Conservation (phyloP, 1,140 invertebrate genomes). For the Lethocerus indicus region DNA sequence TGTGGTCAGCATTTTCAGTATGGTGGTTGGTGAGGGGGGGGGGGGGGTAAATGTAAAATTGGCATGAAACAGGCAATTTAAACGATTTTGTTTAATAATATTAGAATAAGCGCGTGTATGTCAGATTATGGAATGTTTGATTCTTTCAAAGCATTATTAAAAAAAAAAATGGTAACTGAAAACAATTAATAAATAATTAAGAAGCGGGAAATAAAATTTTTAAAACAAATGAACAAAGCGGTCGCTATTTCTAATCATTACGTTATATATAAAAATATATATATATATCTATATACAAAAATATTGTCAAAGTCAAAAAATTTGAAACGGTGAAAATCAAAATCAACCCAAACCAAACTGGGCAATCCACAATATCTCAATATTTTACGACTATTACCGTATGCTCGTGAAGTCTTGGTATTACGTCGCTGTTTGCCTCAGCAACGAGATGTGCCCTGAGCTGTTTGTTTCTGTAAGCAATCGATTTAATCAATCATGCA, state of each 20-base stretch:
- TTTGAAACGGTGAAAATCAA: constrained; percentile 1
- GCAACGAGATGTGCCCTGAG: constrained; percentile 51
- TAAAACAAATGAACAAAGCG: no score
- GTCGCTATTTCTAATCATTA: background rate
- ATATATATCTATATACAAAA: constrained; percentile 10
- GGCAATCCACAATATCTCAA: background rate
- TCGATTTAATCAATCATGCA: constrained; percentile 7
- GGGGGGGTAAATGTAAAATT: no score
- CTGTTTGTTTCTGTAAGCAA: constrained; percentile 45
- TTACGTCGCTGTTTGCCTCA: constrained; percentile 37
- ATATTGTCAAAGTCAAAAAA: constrained; percentile 9
- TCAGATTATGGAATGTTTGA: no score
- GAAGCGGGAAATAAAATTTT: no score
- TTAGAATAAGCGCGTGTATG: no score
- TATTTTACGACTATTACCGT: constrained; percentile 5
- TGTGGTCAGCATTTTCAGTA: no score
- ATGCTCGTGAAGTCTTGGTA: constrained; percentile 17
- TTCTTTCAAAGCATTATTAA: no score
- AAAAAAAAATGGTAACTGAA: no score
- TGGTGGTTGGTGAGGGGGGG: no score
- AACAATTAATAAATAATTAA: no score
- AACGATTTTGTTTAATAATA: no score
- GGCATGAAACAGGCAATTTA: no score
- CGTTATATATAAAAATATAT: background rate
- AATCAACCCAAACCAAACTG: background rate